Evolutionary conservation across 2,113 vertebrate genomes (phyloP).

Genomic region (Brachyistius frenatus): DNA sequence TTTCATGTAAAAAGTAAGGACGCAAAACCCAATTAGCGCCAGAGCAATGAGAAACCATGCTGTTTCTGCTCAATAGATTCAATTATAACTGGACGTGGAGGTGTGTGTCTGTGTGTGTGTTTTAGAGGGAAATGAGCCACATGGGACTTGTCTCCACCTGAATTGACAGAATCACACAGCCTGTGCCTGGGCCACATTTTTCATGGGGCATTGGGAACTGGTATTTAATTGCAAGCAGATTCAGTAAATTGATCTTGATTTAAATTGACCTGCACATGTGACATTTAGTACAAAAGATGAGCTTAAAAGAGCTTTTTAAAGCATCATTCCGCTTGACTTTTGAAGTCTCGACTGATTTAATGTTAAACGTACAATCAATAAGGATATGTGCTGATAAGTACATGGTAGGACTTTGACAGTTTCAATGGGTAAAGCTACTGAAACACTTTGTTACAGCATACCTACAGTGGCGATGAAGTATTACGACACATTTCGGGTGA

Average conservation of each 20-base stretch:
- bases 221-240: constrained; percentile 75
- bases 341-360: not conserved
- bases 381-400: no score
- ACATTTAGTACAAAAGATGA: constrained; percentile 53
- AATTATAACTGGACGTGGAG: constrained; percentile 69
- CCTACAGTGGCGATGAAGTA: no score
- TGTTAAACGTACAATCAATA: not conserved
- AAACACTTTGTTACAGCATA: no score
- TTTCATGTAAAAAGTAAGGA: constrained; percentile 79
- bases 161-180: constrained; percentile 63
- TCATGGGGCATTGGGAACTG: constrained; percentile 66
- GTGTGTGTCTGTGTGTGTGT: constrained; percentile 31
- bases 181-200: constrained; percentile 57
- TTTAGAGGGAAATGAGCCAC: constrained; percentile 59
- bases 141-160: constrained; percentile 70
- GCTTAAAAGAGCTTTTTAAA: constrained; percentile 34
- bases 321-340: not conserved
- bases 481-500: no score
- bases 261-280: constrained; percentile 56
- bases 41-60: constrained; percentile 72
- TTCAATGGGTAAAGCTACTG: no score
- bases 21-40: constrained; percentile 80
- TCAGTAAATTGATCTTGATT: constrained; percentile 75
- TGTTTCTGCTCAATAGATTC: constrained; percentile 76
- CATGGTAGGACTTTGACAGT: no score